These are phyloP conservation scores for Heliconius hewitsoni DNA, from an alignment of 1,140 invertebrate species.

Conservation along the genomic window DNA sequence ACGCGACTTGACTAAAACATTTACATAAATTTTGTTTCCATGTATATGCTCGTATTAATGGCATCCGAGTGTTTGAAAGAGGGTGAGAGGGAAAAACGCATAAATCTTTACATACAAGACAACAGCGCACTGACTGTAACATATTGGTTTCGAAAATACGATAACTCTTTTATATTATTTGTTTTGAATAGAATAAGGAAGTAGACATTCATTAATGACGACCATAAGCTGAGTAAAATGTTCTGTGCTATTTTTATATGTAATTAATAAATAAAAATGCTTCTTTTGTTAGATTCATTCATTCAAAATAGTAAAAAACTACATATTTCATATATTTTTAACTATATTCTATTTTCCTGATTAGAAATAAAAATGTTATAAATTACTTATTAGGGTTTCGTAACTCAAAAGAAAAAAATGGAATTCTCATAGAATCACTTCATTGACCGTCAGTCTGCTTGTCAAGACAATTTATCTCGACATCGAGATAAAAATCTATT, in stretches of 20 bases:
- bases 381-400: too few species aligned
- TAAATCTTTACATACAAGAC: slow-evolving; percentile 35
- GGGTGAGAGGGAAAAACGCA: slow-evolving; percentile 19
- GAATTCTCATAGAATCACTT: too few species aligned
- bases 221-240: neutral
- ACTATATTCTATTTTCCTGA: too few species aligned
- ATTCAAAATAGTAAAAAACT: too few species aligned
- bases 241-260: neutral
- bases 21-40: slow-evolving; percentile 15
- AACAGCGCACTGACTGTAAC: slow-evolving; percentile 6
- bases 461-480: too few species aligned
- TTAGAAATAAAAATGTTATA: too few species aligned
- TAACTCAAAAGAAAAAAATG: too few species aligned
- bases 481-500: too few species aligned
- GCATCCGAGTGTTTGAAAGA: slow-evolving; percentile 20
- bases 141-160: slow-evolving; percentile 15
- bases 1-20: neutral
- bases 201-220: neutral
- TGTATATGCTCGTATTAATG: slow-evolving; percentile 20
- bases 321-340: too few species aligned
- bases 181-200: neutral
- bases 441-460: too few species aligned
- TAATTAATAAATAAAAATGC: neutral
- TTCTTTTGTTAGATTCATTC: too few species aligned
- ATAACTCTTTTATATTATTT: slow-evolving; percentile 1